These are phyloP conservation scores for Camelus dromedarius DNA, from an alignment of 2,113 vertebrate species.

Conservation along the genomic window DNA sequence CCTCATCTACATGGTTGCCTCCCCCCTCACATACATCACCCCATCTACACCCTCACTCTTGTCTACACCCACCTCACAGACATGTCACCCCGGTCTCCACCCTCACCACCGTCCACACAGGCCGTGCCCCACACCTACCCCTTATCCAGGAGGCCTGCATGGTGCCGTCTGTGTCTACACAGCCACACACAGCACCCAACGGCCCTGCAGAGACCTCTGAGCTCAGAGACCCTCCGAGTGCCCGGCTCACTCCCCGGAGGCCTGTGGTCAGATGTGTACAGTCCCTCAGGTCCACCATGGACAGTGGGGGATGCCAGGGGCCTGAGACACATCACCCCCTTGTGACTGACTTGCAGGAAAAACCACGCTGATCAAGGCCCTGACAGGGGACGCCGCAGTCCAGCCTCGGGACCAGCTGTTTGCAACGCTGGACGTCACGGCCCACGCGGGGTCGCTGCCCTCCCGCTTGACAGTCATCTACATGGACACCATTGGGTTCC, in stretches of 20 bases:
- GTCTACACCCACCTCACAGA: neutral
- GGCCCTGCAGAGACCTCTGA: neutral
- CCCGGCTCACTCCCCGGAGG: rapidly evolving
- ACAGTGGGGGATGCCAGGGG: rapidly evolving
- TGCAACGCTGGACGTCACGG: constrained; percentile 95
- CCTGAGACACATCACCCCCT: neutral
- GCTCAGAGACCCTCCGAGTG: neutral
- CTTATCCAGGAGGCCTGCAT: neutral
- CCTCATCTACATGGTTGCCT: neutral
- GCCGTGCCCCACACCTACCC: neutral
- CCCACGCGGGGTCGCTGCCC: constrained; percentile 93
- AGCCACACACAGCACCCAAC: too few species aligned
- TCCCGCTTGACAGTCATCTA: constrained; percentile 91
- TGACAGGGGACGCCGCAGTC: constrained; percentile 90
- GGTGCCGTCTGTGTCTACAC: rapidly evolving
- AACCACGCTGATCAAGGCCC: constrained; percentile 95
- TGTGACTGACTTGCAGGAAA: constrained; percentile 90
- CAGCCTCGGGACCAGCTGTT: constrained; percentile 95
- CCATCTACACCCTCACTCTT: neutral
- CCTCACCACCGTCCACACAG: too few species aligned
- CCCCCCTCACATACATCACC: too few species aligned
- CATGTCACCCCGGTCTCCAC: neutral
- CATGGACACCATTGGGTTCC: constrained; percentile 97
- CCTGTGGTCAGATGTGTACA: neutral
- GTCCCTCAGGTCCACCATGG: neutral